phyloP scores from a whole-genome alignment of 2,888 invertebrate species.

The Leptothorax acervorum region DNA sequence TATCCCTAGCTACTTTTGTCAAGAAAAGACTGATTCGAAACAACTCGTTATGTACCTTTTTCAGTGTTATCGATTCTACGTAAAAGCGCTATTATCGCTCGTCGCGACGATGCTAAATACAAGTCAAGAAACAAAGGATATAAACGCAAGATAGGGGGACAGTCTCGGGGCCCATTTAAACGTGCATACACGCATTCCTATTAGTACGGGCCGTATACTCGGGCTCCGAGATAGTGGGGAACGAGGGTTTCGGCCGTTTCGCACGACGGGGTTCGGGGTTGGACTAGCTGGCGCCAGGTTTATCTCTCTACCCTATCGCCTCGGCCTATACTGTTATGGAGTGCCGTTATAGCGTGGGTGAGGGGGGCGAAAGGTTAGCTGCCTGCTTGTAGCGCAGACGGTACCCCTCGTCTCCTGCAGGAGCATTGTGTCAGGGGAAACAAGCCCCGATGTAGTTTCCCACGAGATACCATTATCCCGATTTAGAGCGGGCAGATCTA shows the following conservation, averaged over 20 bases:
- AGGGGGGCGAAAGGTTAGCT: conserved; percentile 8
- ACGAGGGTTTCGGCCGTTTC: conserved; percentile 61
- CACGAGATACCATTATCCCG: conserved; percentile 83
- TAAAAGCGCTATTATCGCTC: neutral
- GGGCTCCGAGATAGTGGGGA: conserved; percentile 17
- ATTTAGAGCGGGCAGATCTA: conserved; percentile 79
- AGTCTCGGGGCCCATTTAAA: conserved; percentile 9
- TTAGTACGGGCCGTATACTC: conserved; percentile 16
- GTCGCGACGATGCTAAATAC: conserved; percentile 4
- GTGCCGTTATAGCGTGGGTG: conserved; percentile 50
- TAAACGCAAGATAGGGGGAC: neutral
- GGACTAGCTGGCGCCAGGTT: conserved; percentile 79
- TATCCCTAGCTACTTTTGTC: neutral
- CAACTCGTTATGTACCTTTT: neutral
- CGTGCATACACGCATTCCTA: conserved; percentile 32
- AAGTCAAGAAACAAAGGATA: neutral
- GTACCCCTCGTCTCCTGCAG: conserved; percentile 41
- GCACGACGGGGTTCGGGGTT: conserved; percentile 70
- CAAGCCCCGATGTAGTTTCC: conserved; percentile 73
- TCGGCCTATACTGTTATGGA: conserved; percentile 74
- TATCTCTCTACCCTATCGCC: conserved; percentile 79
- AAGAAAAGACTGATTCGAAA: neutral
- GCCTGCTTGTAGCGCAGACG: conserved; percentile 44
- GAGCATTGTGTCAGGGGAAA: conserved; percentile 73
- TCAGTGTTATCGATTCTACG: neutral